Base-by-base conservation (phyloP, 2,113 vertebrate genomes). In the Colius striatus region DNA sequence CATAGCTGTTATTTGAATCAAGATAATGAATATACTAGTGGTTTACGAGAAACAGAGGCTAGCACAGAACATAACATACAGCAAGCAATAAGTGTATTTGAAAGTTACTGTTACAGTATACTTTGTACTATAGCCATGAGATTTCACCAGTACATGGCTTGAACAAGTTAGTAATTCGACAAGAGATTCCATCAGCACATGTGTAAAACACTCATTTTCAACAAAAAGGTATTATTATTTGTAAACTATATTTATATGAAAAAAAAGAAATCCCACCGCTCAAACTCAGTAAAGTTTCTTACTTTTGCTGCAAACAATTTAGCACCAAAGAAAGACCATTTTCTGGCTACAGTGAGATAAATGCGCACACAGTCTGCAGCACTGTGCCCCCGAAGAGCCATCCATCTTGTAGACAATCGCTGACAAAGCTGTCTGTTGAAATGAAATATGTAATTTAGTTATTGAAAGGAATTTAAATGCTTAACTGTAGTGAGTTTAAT, bases 271-370 rank as follows among this genome's bases (percentile, higher is more conserved):
- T 1, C 10, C 3, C n/a, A 38, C 22, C 21, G 18, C 1, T 58
- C n/a, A 29, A n/a, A 51, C 36, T 58, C 15, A 34, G 10, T n/a
- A 5, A 60, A 81, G 47, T 83, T 85, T 82, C 98, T 98, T 96
- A 99, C 99, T 98, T 99, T 98, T 67, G 99, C 98, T 94, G 98
- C 97, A 96, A 99, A 99, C 71, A 99, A 66, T 90, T 99, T 99
- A 72, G 99, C 99, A 36, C 99, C 99, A 90, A 99, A 99, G 97
- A 99, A 99, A 2, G 98, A 97, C 99, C 99, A 99, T 96, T 99
- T 99, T 94, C 99, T 98, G 88, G 98, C 98, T 41, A 99, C 99
- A 3, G 98, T 99, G 95, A 99, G 98, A 71, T 99, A 99, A 94
- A 99, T 99, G 92, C 99, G 98, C 75, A 99, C 96, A 18, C 99